Evolutionary conservation across 2,113 vertebrate species (phyloP), one percentile per base, ranked within the genome.

Genomic region (Hassar affinis): DNA sequence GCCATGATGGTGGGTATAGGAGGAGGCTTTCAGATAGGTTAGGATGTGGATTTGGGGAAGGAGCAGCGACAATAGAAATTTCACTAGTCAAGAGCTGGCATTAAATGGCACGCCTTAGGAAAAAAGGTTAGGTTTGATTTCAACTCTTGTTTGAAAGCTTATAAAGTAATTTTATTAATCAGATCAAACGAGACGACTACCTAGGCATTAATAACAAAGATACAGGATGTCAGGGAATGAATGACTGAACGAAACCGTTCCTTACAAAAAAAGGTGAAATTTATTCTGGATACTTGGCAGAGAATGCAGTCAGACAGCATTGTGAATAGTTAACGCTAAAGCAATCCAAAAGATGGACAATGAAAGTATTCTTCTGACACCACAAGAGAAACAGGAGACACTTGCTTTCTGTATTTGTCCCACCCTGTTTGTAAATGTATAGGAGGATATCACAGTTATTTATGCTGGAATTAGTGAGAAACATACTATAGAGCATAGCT

Each of bases 1-100:
- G 81, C 86, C 88, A 49, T 85, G 87, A 85, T 90, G 42, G 83
- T 62, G 77, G 45, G 78, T 35, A 62, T 75, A 18, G 84, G 72
- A 86, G 74, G 84, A 77, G 86, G 86, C 33, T 77, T 83, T 89
- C 87, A 80, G 87, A 90, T 90, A 68, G 87, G 91, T 68, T 61
- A 83, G 91, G 90, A 86, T 90, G 88, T 89, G 90, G 85, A 87
- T 87, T 89, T 78, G 85, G 86, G 86, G 61, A 90, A 88, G 88
- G 79, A 87, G 90, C 59, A 85, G 81, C 87, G 85, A 92, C 90
- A 88, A 88, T 56, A 90, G 88, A 90, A 90, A 85, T 75, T 82
- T 88, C 86, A 81, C 42, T 68, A 74, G 33, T 69, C 52, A 59
- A 72, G 25, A 78, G 61, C 86, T 84, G 88, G 89, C 82, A 86